Evolutionary conservation across 2,797 vertebrate genomes (phyloP), one percentile per base, ranked within the genome.

Genomic region (Cossypha caffra): DNA sequence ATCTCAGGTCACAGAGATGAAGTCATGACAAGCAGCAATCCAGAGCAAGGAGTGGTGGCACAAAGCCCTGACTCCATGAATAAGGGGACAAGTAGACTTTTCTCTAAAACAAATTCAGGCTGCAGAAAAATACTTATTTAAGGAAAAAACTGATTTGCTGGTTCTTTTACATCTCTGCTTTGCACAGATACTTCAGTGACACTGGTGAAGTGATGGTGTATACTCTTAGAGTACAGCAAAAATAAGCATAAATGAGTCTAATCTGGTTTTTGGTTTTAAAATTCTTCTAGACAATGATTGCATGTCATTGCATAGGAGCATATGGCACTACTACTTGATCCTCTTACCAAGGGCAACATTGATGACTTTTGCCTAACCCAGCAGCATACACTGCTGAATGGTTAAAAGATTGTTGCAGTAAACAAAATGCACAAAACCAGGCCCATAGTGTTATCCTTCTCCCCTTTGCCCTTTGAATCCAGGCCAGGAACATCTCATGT

Each of bases 361-460:
- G 88, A 94, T 75, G 71, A 95, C 91, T 91, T 94, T 88, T 24
- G 20, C 55, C 54, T 66, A 93, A 64, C 71, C 57, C 5, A 3
- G 69, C 57, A 80, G n/a, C 14, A 28, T 42, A 66, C 48, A 43
- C 62, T 63, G 40, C 62, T 90, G 91, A 91, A 94, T 66, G 45
- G 87, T 90, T 96, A 93, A 95, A 95, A 86, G 76, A 76, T 84
- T 92, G 69, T 90, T 90, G 51, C 76, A 61, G 61, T 79, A 96
- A 96, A 94, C 66, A 95, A 96, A 96, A 90, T 57, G 71, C 35
- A 45, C 87, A 90, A 93, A 91, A 94, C 66, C 83, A 35, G 82
- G 67, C 5, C 73, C 83, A 23, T 75, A 78, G 54, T 62, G 94
- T 88, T 84, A 91, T 91, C 82, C 87, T 82, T 91, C 52, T 94